Evolutionary conservation across 2,888 invertebrate species (phyloP), one percentile per base, ranked within the genome.

Genomic region (Lycia hirtaria): DNA sequence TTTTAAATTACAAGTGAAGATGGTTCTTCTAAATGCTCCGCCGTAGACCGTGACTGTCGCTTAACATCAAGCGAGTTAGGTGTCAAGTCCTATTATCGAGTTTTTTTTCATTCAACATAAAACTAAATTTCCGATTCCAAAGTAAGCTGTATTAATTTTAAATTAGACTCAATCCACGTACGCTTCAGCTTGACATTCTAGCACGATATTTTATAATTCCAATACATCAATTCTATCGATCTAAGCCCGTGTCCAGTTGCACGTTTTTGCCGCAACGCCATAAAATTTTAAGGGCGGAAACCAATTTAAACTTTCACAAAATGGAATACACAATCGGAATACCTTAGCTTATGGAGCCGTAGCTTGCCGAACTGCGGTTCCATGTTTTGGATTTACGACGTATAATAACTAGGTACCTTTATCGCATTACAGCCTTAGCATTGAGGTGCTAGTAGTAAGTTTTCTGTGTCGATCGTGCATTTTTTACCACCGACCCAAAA

Each of bases 221-320:
- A 14, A 7, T 14, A 7, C 7, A 28, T 4, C 1, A 2, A 28
- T 28, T 7, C 15, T 19, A 35, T 17, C 17, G 17, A 17, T 17
- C 9, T 14, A 26, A 41, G 4, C 7, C 10, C 15, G 9, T 26
- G 26, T 26, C 26, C 41, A 26, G 41, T 15, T 24, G 17, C 28
- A 28, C 9, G 14, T 45, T 47, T 30, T 35, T 55, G 28, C 55
- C 55, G 55, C 48, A 49, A 4, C 20, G 48, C 43, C 41, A 20
- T 49, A 49, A 55, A 55, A 35, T 43, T 49, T 33, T 20, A 43
- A 30, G 4, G 20, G n/a, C 30, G 15, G n/a, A 40, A 20, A 37
- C 48, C 30, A 49, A 43, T 49, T 49, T 26, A 14, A 26, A 44
- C 35, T 35, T 15, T 33, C 5, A 26, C 33, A 47, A 55, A 40